These are phyloP conservation scores for Pachycephus smyrnensis DNA, from an alignment of 2,888 invertebrate species.

Conservation along the genomic window DNA sequence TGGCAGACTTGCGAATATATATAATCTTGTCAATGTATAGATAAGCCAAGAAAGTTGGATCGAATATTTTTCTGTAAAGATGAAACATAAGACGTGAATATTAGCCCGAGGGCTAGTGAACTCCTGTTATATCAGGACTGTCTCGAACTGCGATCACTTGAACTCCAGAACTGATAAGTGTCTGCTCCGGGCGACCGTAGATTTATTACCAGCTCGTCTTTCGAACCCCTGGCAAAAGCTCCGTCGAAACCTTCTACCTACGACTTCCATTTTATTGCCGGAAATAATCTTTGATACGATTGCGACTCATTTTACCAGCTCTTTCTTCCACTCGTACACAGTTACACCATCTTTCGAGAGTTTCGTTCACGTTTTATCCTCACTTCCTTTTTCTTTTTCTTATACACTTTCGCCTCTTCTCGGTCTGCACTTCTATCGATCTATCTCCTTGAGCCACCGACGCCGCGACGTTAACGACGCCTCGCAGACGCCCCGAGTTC, in stretches of 20 bases:
- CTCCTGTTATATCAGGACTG: not conserved
- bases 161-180: conserved; percentile 58
- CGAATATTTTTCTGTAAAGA: not conserved
- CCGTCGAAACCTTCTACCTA: conserved; percentile 36
- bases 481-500: conserved; percentile 2
- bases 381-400: not conserved
- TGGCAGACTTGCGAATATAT: not conserved
- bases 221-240: conserved; percentile 11
- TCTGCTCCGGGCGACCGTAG: conserved; percentile 59
- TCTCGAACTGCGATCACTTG: conserved; percentile 1
- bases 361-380: not conserved
- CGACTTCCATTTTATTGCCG: conserved; percentile 61
- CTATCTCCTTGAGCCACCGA: conserved; percentile 4
- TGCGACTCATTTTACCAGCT: conserved; percentile 50
- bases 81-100: not conserved
- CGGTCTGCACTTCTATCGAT: conserved; percentile 7
- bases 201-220: conserved; percentile 56
- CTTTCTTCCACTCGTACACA: conserved; percentile 26
- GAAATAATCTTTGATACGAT: conserved; percentile 64
- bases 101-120: not conserved
- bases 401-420: not conserved
- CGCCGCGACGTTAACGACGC: conserved; percentile 6
- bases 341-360: not conserved
- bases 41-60: not conserved
- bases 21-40: not conserved